These are phyloP conservation scores for Hydroisotoma schaefferi DNA, from an alignment of 2,888 invertebrate genomes.

Conservation along the genomic window DNA sequence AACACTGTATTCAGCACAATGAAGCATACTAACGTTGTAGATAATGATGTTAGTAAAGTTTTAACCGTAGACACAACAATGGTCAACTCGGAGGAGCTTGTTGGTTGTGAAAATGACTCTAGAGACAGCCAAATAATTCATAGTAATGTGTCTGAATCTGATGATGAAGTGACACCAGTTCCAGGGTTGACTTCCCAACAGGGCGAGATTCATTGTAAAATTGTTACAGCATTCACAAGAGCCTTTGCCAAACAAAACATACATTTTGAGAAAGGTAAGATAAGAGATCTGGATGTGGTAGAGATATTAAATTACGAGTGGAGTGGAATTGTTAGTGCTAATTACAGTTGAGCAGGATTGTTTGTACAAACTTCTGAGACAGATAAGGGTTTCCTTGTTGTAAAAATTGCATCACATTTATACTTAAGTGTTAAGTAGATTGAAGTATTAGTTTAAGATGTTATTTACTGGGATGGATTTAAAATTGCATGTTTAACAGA, in stretches of 20 bases:
- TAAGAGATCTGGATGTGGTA: neutral
- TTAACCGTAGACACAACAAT: neutral
- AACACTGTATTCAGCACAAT: too few species aligned
- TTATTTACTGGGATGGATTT: too few species aligned
- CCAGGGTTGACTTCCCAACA: conserved; percentile 1
- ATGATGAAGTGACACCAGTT: conserved; percentile 6
- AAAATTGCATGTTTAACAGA: too few species aligned
- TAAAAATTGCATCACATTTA: neutral
- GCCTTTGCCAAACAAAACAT: conserved; percentile 48
- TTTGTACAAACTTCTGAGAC: too few species aligned
- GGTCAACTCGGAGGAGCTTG: conserved; percentile 3
- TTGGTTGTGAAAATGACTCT: neutral
- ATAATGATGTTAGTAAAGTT: too few species aligned
- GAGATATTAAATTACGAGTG: too few species aligned
- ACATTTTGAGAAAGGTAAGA: conserved; percentile 48
- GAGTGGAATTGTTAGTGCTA: too few species aligned
- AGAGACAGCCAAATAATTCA: neutral
- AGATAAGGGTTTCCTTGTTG: too few species aligned
- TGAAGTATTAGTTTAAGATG: too few species aligned
- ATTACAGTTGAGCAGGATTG: too few species aligned
- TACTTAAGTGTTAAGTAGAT: too few species aligned
- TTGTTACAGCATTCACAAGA: conserved; percentile 43
- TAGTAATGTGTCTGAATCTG: conserved; percentile 6
- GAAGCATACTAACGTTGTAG: too few species aligned
- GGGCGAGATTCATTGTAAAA: conserved; percentile 39